These are phyloP conservation scores for Nomia melanderi DNA, from an alignment of 1,140 invertebrate species.

Conservation along the genomic window DNA sequence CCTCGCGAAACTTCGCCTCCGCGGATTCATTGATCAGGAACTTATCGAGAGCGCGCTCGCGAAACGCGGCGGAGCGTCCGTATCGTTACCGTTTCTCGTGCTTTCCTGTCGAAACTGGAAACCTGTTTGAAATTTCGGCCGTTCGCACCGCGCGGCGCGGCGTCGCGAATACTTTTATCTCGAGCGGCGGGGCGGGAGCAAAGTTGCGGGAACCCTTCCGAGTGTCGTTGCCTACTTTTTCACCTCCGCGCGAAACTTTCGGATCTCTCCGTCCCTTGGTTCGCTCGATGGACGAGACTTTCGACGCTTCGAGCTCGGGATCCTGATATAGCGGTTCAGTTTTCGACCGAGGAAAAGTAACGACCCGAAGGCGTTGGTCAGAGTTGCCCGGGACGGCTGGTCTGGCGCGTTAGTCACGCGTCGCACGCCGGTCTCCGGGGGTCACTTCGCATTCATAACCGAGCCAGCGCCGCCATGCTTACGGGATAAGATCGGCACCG, in stretches of 20 bases:
- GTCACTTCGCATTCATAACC: slow-evolving; percentile 36
- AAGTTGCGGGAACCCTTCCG: background rate
- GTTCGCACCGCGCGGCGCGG: too few relatives aligned
- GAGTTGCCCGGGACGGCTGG: too few relatives aligned
- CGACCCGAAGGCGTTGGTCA: too few relatives aligned
- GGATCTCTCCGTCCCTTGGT: too few relatives aligned
- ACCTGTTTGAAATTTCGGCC: too few relatives aligned
- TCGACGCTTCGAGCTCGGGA: background rate
- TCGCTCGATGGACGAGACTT: background rate
- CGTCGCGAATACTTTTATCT: too few relatives aligned
- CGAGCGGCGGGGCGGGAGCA: background rate
- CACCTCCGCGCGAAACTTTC: background rate
- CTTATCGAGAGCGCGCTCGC: slow-evolving; percentile 4
- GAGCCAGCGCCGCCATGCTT: background rate
- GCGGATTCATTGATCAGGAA: slow-evolving; percentile 9
- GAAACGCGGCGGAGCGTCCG: too few relatives aligned
- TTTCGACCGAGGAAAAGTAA: background rate
- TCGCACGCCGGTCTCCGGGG: background rate
- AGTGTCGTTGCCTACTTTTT: background rate
- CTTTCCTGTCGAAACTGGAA: too few relatives aligned
- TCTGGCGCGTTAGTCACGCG: slow-evolving; percentile 40
- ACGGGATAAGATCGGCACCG: slow-evolving; percentile 12
- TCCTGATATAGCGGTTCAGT: slow-evolving; percentile 1
- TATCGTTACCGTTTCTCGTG: too few relatives aligned
- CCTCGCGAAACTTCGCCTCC: too few relatives aligned